Evolutionary conservation across 2,113 vertebrate genomes (phyloP).

Genomic region (Pampusana beccarii): DNA sequence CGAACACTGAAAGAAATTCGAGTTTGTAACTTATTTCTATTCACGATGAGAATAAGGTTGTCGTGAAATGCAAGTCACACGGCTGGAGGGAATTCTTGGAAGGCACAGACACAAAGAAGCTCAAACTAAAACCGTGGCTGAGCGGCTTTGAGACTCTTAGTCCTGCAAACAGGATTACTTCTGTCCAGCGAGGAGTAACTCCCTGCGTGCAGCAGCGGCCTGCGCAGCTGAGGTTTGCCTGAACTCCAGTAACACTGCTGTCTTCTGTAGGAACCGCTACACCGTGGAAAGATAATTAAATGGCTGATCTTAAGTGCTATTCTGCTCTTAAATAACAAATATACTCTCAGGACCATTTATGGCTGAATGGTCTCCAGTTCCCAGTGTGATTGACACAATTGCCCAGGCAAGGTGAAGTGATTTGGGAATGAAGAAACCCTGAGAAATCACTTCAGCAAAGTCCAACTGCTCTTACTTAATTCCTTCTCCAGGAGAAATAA

Average conservation of each 20-base stretch:
- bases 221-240: not conserved
- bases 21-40: not conserved
- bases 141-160: not conserved
- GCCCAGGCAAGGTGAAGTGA: not conserved
- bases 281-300: not conserved
- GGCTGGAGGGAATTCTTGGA: not conserved
- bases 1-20: constrained; percentile 81
- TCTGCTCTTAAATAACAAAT: not conserved
- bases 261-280: not conserved
- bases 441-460: not conserved
- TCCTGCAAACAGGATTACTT: not conserved
- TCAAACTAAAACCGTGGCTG: accelerated
- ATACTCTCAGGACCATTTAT: not conserved
- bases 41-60: accelerated
- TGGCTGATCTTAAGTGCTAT: not conserved
- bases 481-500: not conserved
- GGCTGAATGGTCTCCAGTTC: not conserved
- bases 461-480: not conserved
- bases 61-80: not conserved
- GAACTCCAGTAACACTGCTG: accelerated
- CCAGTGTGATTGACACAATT: accelerated
- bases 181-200: accelerated
- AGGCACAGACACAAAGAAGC: not conserved
- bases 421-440: not conserved
- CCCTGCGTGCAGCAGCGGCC: accelerated